These are phyloP conservation scores for Etheostoma spectabile DNA, from an alignment of 2,113 vertebrate genomes.

Conservation along the genomic window DNA sequence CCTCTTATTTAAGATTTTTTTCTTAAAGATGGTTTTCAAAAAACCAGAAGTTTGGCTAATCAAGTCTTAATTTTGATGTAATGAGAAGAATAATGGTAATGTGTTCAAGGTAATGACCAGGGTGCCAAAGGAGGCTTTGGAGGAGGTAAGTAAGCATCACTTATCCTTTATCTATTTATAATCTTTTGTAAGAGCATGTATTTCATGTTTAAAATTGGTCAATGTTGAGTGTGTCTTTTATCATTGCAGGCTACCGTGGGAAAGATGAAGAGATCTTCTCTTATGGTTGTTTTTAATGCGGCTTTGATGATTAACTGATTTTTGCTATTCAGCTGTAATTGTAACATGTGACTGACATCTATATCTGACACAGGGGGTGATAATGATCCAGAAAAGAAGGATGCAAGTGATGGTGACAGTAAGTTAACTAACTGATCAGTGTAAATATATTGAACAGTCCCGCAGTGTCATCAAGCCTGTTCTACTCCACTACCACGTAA, in stretches of 20 bases:
- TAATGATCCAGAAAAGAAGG: conserved; percentile 3
- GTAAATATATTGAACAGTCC: background rate
- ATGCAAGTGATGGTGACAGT: conserved; percentile 7
- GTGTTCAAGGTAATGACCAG: conserved; percentile 54
- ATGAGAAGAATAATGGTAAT: background rate
- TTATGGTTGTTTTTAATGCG: conserved; percentile 40
- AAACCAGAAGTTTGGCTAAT: background rate
- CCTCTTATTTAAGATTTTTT: too few species aligned
- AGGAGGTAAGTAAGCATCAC: conserved; percentile 53
- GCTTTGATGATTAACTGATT: background rate
- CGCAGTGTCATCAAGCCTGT: background rate
- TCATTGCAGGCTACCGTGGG: conserved; percentile 76
- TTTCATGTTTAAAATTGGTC: background rate
- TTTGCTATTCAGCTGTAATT: rapidly evolving
- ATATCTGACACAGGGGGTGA: background rate
- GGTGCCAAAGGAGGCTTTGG: conserved; percentile 57
- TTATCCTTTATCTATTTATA: too few species aligned
- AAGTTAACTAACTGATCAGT: conserved; percentile 34
- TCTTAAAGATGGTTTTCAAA: background rate
- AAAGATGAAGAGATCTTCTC: conserved; percentile 73
- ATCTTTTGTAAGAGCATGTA: rapidly evolving
- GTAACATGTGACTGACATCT: background rate
- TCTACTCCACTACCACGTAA: too few species aligned
- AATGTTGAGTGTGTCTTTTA: background rate
- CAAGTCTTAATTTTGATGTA: background rate